Base-by-base conservation (phyloP, 2,113 vertebrate species). In the Zingel zingel region DNA sequence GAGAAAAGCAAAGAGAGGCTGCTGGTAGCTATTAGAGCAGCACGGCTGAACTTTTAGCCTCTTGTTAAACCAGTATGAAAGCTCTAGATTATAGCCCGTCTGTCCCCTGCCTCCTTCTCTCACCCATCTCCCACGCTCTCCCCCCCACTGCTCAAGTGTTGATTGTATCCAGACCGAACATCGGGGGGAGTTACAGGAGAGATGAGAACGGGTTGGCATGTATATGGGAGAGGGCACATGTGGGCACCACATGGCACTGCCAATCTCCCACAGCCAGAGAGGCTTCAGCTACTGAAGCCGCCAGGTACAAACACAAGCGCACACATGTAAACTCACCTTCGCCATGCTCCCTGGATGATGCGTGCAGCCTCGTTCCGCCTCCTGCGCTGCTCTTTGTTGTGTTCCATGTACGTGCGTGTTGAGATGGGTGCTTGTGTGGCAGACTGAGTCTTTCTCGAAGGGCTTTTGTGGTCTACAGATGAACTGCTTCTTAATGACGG, bases 41-140 rank as follows among this genome's bases (percentile, higher is more conserved):
- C 81, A 50, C 56, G 50, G 39, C 81, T 94, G 91, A 95, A 94
- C 93, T 93, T 93, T 94, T 94, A 85, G 92, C 94, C 94, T 91
- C 92, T 94, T 80, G 91, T 94, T 93, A 94, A 93, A 93, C 45
- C 69, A 70, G 71, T 86, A 77, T 81, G 88, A 93, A 84, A 63
- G 89, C 73, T 90, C 64, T 39, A 87, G 87, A 93, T 93, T 83
- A 88, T 67, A 89, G 77, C 83, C 65, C 54, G 69, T 81, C 84
- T 86, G 86, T 81, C 82, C 88, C 84, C 48, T 57, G 67, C 73
- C 88, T 88, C 81, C 77, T 54, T 51, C 48, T 87, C 73, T 86
- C 87, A 79, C 85, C 80, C 79, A 56, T 89, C 91, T 89, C 90
- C 86, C 90, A 86, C 75, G 73, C 89, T 83, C 72, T 54, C 80